Evolutionary conservation across 2,888 invertebrate genomes (phyloP).

Genomic region (Silvanus unidentatus): DNA sequence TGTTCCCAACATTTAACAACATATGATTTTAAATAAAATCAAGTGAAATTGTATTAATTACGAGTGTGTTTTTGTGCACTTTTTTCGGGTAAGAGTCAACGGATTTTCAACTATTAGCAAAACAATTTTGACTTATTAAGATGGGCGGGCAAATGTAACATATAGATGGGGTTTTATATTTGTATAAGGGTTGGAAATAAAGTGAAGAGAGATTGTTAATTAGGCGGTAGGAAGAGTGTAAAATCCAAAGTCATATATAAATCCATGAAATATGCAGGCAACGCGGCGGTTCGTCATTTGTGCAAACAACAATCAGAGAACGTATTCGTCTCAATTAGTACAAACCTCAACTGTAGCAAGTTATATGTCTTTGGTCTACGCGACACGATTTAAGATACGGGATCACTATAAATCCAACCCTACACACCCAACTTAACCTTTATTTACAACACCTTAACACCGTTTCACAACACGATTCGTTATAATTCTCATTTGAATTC

Average conservation of each 20-base stretch:
- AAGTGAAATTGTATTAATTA: too few species aligned
- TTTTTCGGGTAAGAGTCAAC: too few species aligned
- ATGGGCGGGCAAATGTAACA: too few species aligned
- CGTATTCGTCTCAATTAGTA: conserved; percentile 42
- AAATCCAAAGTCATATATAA: conserved; percentile 29
- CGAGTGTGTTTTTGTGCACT: too few species aligned
- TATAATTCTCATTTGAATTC: too few species aligned
- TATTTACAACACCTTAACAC: conserved; percentile 15
- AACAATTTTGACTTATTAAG: too few species aligned
- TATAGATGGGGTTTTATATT: too few species aligned
- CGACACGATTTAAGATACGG: conserved; percentile 35
- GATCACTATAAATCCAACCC: conserved; percentile 24
- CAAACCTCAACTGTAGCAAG: conserved; percentile 38
- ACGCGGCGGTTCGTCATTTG: conserved; percentile 32
- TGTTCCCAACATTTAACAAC: background rate
- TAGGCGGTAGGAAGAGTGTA: conserved; percentile 12
- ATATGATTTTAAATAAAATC: too few species aligned
- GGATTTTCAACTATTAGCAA: too few species aligned
- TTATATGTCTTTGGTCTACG: conserved; percentile 39
- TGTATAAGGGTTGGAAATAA: too few species aligned
- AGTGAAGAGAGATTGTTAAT: too few species aligned
- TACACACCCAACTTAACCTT: conserved; percentile 8
- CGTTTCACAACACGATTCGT: background rate
- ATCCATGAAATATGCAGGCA: conserved; percentile 41
- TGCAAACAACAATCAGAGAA: conserved; percentile 41